Evolutionary conservation across 2,797 vertebrate genomes (phyloP).

Genomic region (Ctenosaura bakeri): DNA sequence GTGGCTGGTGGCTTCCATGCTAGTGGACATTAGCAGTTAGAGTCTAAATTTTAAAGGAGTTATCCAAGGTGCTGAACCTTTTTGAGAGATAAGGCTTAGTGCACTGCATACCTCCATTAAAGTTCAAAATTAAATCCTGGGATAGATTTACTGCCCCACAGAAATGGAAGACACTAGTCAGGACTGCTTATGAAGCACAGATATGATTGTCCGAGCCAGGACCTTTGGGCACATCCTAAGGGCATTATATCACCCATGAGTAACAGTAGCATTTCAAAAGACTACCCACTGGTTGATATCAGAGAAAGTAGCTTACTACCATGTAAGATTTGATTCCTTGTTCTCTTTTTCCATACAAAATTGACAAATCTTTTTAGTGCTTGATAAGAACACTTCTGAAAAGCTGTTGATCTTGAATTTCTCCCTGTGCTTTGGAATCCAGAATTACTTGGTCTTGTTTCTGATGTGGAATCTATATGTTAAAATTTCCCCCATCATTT

Average conservation of each 20-base stretch:
- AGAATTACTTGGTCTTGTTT: neutral
- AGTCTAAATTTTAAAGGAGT: too few species aligned
- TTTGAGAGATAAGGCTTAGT: too few species aligned
- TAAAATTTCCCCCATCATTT: neutral
- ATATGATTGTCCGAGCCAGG: neutral
- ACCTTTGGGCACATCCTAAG: neutral
- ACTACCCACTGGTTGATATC: neutral
- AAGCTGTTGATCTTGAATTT: neutral
- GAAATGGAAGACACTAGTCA: too few species aligned
- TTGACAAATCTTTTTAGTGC: neutral
- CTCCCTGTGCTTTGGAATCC: neutral
- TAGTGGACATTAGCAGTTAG: too few species aligned
- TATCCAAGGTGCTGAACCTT: too few species aligned
- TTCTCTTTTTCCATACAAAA: neutral
- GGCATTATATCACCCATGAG: neutral
- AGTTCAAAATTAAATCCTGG: too few species aligned
- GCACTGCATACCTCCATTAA: too few species aligned
- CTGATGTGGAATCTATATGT: neutral
- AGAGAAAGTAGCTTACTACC: neutral
- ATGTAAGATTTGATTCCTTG: neutral
- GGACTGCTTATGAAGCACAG: too few species aligned
- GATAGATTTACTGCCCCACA: too few species aligned
- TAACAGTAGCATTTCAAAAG: neutral
- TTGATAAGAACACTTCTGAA: neutral
- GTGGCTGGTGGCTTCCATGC: too few species aligned